Base-by-base conservation (phyloP, 2,113 vertebrate genomes). In the Telmatochromis sp. region DNA sequence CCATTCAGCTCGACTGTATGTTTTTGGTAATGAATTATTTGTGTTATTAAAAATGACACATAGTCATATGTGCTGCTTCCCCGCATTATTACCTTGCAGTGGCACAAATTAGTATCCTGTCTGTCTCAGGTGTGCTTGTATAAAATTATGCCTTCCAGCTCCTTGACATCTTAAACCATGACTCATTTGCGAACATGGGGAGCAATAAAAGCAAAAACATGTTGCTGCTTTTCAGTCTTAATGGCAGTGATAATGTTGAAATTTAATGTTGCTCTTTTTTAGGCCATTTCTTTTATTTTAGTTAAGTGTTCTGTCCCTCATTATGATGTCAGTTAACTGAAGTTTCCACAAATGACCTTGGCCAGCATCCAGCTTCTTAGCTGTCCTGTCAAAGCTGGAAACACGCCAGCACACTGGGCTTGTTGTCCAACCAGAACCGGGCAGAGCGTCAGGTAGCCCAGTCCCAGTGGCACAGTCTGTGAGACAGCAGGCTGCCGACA, bases 311-410 rank as follows among this genome's bases (percentile, higher is more conserved):
- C 55, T 86, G 87, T 93, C 88, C 86, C 80, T 84, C 70, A 85
- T 84, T 45, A 55, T 80, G 87, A 63, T 91, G 89, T 89, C 89
- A 89, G 78, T 92, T 92, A 93, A 88, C 65, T 87, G 81, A 80
- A 93, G 83, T 89, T 85, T 93, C 80, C 86, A 90, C 92, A 94
- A 94, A 93, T 79, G 85, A 92, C 92, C 92, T 91, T 94, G 94
- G 94, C 90, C 35, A 17, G 28, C 84, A 81, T 90, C 91, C 94
- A 94, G 87, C 68, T 81, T 81, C 87, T 82, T 73, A 89, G 86
- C 83, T 31, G 86, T 92, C 88, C 89, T 54, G 49, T 85, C 53
- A 54, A 51, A 83, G 68, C 70, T 91, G 90, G 88, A 90, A 6
- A 21, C 15, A 35, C 2, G 85, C 94, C 94, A 93, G 85, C 57